Base-by-base conservation (phyloP, 2,797 vertebrate species). In the Melanogrammus aeglefinus region DNA sequence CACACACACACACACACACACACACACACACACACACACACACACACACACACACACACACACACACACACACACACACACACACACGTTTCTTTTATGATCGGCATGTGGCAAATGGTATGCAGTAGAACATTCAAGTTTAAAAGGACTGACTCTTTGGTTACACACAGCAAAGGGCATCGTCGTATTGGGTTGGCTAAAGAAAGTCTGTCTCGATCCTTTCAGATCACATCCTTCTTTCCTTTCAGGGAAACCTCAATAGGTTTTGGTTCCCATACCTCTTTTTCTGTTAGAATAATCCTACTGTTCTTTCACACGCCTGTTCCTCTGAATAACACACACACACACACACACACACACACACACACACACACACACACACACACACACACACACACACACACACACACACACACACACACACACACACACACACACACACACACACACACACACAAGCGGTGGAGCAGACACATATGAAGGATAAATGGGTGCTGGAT, bases 401-500 rank as follows among this genome's bases (percentile, higher is more conserved):
- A 73, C 74, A 76, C 33, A 69, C 4, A 38, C 87, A 31, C 77
- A 31, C 31, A 72, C 75, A 73, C 74, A 76, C 33, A 69, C 4
- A 27, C 87, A 1, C 77, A 31, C 33, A 70, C 75, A 73, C 74
- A 69, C 33, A 69, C 4, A 27, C 87, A 1, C 77, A 27, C 33
- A 72, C 75, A 71, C 74, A 76, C 33, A 31, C 33, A 70, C 75
- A 73, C 74, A 69, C 33, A 39, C 4, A 27, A 87, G 79, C 83
- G 86, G 78, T 75, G 85, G 87, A 85, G 79, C 83, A 85, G 75
- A 87, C 72, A 66, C 77, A 81, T 79, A 71, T 74, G 63, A 74
- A 51, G 86, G 81, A 88, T 90, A 90, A 93, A 91, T 80, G 79
- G 83, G 57, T 80, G 85, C 90, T 87, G 84, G 81, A 79, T 84